Evolutionary conservation across 2,797 vertebrate genomes (phyloP).

Genomic region (Microctenopoma steveboyesi): DNA sequence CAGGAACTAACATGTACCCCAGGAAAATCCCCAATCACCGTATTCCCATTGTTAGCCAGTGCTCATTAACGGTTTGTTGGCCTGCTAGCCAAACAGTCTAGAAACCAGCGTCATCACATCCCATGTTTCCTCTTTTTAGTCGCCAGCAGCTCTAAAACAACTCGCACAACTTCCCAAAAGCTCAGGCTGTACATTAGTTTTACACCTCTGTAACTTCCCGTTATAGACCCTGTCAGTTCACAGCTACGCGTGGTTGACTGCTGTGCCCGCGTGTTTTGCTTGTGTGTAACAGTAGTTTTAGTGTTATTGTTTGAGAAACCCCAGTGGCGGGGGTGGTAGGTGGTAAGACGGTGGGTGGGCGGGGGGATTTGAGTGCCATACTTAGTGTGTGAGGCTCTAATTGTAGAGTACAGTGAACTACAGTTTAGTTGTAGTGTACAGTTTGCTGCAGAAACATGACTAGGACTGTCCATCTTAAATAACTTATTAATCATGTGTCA

Average conservation of each 20-base stretch:
- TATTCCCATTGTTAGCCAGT: slow-evolving; percentile 17
- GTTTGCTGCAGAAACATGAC: background rate
- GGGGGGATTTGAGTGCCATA: background rate
- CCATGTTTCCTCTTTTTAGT: slow-evolving; percentile 54
- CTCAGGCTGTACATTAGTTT: background rate
- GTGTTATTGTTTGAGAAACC: slow-evolving; percentile 10
- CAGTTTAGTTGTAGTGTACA: background rate
- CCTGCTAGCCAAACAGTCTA: slow-evolving; percentile 7
- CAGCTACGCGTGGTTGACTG: slow-evolving; percentile 1
- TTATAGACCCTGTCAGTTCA: background rate
- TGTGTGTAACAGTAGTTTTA: slow-evolving; percentile 7
- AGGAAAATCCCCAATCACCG: slow-evolving; percentile 28
- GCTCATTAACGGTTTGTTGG: slow-evolving; percentile 2
- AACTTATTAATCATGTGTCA: background rate
- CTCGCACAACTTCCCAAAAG: slow-evolving; percentile 66
- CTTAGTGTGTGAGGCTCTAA: background rate
- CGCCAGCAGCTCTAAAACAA: slow-evolving; percentile 32
- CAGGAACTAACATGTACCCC: background rate
- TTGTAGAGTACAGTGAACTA: background rate
- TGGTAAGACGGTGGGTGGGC: too few species aligned
- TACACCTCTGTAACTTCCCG: slow-evolving; percentile 36
- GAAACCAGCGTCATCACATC: slow-evolving; percentile 38
- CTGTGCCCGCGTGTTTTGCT: background rate
- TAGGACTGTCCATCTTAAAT: background rate
- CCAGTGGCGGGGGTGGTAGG: background rate